Conservation (phyloP, 2,797 vertebrate species). For the Clamator glandarius region DNA sequence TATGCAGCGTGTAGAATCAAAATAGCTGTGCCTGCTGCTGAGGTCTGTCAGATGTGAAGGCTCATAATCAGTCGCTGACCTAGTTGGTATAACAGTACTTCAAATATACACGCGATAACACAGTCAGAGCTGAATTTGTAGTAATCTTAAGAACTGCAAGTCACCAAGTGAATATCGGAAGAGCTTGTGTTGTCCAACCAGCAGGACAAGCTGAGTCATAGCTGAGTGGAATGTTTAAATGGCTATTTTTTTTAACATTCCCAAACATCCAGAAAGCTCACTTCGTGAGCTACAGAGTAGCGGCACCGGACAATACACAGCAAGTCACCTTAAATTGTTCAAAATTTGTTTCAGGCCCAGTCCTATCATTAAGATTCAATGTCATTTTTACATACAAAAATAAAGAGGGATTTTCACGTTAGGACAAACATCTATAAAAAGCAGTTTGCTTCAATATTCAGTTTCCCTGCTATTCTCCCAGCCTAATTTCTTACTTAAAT, state of each 20-base stretch:
- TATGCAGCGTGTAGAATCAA: conserved; percentile 26
- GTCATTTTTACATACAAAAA: conserved; percentile 59
- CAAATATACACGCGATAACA: conserved; percentile 34
- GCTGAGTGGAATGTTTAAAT: conserved; percentile 57
- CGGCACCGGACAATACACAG: conserved; percentile 23
- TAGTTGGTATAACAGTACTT: conserved; percentile 59
- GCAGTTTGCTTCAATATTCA: conserved; percentile 2
- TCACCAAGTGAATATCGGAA: background rate
- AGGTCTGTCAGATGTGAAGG: conserved; percentile 56
- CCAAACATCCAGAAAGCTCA: conserved; percentile 45
- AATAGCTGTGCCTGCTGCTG: conserved; percentile 58
- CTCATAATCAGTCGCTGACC: conserved; percentile 36
- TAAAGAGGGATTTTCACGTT: conserved; percentile 55
- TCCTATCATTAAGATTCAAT: background rate
- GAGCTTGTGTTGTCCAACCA: conserved; percentile 10
- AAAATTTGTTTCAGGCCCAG: conserved; percentile 31
- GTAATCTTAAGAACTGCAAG: conserved; percentile 13
- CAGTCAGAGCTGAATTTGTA: conserved; percentile 27
- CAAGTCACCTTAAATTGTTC: conserved; percentile 6
- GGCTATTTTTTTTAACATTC: conserved; percentile 35
- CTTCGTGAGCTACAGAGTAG: background rate
- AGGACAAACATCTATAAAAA: conserved; percentile 41
- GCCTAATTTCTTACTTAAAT: background rate
- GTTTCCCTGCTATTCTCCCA: background rate
- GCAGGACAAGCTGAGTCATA: conserved; percentile 13